Base-by-base conservation (phyloP, 2,888 invertebrate species). In the Plemyria rubiginata region DNA sequence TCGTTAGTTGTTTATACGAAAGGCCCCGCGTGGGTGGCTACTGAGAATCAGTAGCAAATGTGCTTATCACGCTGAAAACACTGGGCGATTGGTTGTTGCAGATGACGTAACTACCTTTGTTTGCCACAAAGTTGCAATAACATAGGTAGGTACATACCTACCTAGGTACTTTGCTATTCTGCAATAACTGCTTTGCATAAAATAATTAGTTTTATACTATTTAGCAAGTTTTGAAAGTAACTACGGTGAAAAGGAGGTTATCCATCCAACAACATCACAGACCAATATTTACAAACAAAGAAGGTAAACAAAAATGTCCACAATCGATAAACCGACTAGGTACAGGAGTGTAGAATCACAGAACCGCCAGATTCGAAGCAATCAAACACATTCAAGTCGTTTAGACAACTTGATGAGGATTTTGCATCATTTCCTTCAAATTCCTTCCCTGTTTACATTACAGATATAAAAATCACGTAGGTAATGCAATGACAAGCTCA, bases 261-360 rank as follows among this genome's bases (percentile, higher is more conserved):
- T 12, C 43, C 12, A 43, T 13, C 15, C 13, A 22, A 22, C 36
- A 6, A 8, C 41, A 41, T 5, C 13, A 3, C 11, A 9, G 8
- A 29, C 13, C 58, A 41, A 65, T 80, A 77, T 77, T 78, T 78
- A 76, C 72, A 75, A 79, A 77, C 77, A 77, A 62, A 55, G 59
- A 63, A 67, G 38, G 75, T 71, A 71, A 76, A 69, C 67, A 71
- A 70, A 67, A 68, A 71, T 71, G 69, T 65, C 68, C 60, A 65
- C 78, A 76, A 76, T 79, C 78, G 74, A 77, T 77, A 76, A 62
- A 72, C 70, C 60, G 69, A 72, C 77, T 41, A n/a, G 5, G 13
- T 15, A 43, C 74, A 87, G 84, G 85, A 60, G 16, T 36, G 1
- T 75, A 87, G 73, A 65, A 54, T 13, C 62, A 29, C 9, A 32